phyloP scores from a whole-genome alignment of 2,113 vertebrate genomes.

The Bos indicus region DNA sequence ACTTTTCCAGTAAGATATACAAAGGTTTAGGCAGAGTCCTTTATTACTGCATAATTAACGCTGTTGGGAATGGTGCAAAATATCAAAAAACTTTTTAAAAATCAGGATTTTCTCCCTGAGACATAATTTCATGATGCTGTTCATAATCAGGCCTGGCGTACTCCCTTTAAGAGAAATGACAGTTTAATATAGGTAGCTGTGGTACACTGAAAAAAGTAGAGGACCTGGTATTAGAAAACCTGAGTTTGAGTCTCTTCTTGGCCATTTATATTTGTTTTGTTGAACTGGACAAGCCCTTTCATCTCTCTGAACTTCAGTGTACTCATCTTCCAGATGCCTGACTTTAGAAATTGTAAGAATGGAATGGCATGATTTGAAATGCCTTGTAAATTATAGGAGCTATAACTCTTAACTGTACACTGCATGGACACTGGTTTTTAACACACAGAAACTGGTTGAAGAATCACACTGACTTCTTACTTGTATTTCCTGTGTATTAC shows the following conservation, averaged over 20 bases:
- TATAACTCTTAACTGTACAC: not conserved
- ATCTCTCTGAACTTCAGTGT: not conserved
- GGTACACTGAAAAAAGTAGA: not conserved
- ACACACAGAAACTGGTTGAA: not conserved
- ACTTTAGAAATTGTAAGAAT: not conserved
- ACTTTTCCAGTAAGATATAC: not conserved
- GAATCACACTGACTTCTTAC: not conserved
- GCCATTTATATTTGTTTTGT: not conserved
- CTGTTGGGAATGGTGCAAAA: not conserved
- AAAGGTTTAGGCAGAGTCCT: not conserved
- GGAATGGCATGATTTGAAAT: not conserved
- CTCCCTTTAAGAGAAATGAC: not conserved
- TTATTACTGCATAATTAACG: not conserved
- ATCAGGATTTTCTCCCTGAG: not conserved
- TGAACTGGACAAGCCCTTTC: not conserved
- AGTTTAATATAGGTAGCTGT: not conserved
- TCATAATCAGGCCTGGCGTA: not conserved
- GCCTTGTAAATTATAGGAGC: not conserved
- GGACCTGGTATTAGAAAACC: not conserved
- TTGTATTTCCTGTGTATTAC: not conserved
- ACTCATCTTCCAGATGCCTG: not conserved
- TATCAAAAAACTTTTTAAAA: not conserved
- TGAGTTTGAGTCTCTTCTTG: not conserved
- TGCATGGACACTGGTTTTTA: not conserved
- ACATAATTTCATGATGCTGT: not conserved